Evolutionary conservation across 1,140 invertebrate species (phyloP).

Genomic region (Heliconius himera): DNA sequence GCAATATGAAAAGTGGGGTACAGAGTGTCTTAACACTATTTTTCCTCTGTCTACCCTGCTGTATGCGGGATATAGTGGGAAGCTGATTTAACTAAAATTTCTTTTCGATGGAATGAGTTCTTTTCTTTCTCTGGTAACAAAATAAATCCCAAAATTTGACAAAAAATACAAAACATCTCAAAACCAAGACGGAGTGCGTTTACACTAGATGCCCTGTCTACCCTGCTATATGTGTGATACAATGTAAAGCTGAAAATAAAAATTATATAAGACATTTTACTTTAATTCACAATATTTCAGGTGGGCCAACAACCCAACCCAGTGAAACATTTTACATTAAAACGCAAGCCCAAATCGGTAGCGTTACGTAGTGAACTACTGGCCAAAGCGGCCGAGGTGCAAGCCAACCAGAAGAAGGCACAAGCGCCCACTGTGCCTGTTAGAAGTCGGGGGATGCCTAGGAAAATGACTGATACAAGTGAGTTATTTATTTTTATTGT

Average conservation of each 20-base stretch:
- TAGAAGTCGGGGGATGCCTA: constrained; percentile 95
- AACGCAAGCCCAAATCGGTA: constrained; percentile 97
- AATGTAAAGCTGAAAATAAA: neutral
- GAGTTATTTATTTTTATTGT: constrained; percentile 49
- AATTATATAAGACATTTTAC: too few species aligned
- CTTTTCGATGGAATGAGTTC: too few species aligned
- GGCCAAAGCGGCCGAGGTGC: constrained; percentile 94
- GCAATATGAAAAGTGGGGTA: too few species aligned
- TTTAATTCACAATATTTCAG: constrained; percentile 44
- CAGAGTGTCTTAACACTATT: too few species aligned
- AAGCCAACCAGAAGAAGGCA: constrained; percentile 94
- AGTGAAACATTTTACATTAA: constrained; percentile 96
- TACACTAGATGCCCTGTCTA: too few species aligned
- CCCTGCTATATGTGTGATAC: neutral
- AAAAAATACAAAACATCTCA: too few species aligned
- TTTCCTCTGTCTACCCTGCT: too few species aligned
- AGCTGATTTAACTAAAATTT: too few species aligned
- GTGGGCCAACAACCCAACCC: constrained; percentile 80
- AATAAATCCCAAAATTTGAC: too few species aligned
- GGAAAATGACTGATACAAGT: constrained; percentile 98
- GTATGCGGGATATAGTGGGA: too few species aligned
- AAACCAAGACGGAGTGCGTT: too few species aligned
- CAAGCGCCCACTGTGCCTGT: constrained; percentile 94
- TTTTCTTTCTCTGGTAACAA: too few species aligned
- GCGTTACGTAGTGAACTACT: constrained; percentile 93